Evolutionary conservation across 2,888 invertebrate genomes (phyloP).

Genomic region (Drosophila tripunctata): DNA sequence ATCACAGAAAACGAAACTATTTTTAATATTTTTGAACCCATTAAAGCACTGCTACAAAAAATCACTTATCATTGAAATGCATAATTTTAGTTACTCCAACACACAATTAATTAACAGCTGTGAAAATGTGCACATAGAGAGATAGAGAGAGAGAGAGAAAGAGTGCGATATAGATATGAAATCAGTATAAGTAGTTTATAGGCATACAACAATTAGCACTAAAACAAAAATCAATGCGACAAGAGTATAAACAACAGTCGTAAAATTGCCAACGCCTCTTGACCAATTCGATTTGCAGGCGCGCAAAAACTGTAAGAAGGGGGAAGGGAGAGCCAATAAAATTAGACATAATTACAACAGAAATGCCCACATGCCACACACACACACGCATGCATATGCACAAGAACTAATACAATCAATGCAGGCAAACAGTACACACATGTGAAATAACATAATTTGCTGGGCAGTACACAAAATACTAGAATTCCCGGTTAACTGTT

Average conservation of each 20-base stretch:
- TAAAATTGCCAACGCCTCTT: conserved; percentile 28
- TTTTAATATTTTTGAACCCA: background rate
- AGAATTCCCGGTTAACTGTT: conserved; percentile 50
- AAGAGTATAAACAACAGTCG: conserved; percentile 37
- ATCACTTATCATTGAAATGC: conserved; percentile 27
- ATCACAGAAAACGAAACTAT: no score
- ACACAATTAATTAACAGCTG: conserved; percentile 60
- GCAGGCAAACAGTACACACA: conserved; percentile 24
- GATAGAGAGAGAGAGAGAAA: background rate
- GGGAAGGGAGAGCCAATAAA: conserved; percentile 52
- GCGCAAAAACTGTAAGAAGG: conserved; percentile 17
- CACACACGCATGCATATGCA: conserved; percentile 13
- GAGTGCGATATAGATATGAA: background rate
- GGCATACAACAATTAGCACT: conserved; percentile 53
- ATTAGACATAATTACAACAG: conserved; percentile 76
- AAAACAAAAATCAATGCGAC: conserved; percentile 54
- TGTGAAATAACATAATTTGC: conserved; percentile 68
- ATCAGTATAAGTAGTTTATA: conserved; percentile 53
- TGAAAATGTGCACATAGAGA: conserved; percentile 28
- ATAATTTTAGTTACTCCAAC: conserved; percentile 27
- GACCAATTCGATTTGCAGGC: conserved; percentile 4
- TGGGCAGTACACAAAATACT: conserved; percentile 60
- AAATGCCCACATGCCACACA: conserved; percentile 28
- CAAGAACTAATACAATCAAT: conserved; percentile 43
- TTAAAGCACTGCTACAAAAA: conserved; percentile 9